Evolutionary conservation across 2,888 invertebrate genomes (phyloP).

Genomic region (Kuschelorhynchus macadamiae): DNA sequence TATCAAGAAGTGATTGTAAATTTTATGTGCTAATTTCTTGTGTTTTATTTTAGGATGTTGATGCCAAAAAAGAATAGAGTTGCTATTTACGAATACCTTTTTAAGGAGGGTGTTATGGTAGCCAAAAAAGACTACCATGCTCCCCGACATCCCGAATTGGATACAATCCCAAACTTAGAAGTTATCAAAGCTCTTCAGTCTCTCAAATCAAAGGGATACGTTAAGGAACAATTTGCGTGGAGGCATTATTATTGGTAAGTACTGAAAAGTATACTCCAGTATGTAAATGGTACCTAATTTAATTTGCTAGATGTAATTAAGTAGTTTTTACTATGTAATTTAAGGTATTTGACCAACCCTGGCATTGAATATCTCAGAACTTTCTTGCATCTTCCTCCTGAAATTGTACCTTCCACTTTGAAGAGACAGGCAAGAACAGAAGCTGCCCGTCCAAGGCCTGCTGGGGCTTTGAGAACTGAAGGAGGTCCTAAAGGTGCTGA

Average conservation of each 20-base stretch:
- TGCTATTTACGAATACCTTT: slow-evolving; percentile 96
- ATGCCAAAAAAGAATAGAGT: slow-evolving; percentile 99
- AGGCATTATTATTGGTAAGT: slow-evolving; percentile 97
- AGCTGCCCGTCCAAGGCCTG: slow-evolving; percentile 84
- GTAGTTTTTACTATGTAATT: slow-evolving; percentile 29
- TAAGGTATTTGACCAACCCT: slow-evolving; percentile 94
- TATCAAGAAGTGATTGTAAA: no score
- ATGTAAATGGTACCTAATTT: no score
- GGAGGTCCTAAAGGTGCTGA: slow-evolving; percentile 81
- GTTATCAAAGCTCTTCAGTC: slow-evolving; percentile 99
- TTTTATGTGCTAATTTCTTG: slow-evolving; percentile 59
- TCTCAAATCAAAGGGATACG: slow-evolving; percentile 95
- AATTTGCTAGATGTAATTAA: slow-evolving; percentile 3
- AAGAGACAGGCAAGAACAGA: slow-evolving; percentile 92
- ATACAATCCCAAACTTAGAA: slow-evolving; percentile 95
- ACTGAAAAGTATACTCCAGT: no score
- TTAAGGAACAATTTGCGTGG: slow-evolving; percentile 99
- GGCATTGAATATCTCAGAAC: slow-evolving; percentile 97
- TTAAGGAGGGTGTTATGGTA: slow-evolving; percentile 99
- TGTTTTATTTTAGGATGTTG: slow-evolving; percentile 87
- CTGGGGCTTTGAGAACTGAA: slow-evolving; percentile 76
- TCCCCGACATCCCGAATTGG: slow-evolving; percentile 97
- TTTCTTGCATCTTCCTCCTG: slow-evolving; percentile 96
- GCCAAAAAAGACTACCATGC: slow-evolving; percentile 99
- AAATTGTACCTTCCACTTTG: slow-evolving; percentile 98